These are phyloP conservation scores for Melanargia galathea DNA, from an alignment of 2,888 invertebrate genomes.

Conservation along the genomic window DNA sequence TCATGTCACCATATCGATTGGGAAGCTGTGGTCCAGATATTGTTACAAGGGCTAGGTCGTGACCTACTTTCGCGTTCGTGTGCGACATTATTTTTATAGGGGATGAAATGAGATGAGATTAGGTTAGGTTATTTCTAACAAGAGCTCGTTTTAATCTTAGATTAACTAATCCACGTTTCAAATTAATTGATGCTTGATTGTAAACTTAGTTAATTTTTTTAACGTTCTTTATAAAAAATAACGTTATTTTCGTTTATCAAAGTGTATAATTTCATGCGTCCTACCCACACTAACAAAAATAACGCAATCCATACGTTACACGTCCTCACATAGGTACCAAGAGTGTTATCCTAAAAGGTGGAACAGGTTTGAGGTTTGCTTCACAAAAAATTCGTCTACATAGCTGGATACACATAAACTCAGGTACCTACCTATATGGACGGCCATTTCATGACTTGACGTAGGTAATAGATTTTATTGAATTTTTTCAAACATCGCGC, in stretches of 20 bases:
- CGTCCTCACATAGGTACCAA: slow-evolving; percentile 25
- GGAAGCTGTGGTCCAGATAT: slow-evolving; percentile 75
- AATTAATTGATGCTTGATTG: neutral
- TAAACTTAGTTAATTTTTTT: too few relatives aligned
- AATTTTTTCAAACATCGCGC: neutral
- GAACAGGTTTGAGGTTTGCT: slow-evolving; percentile 46
- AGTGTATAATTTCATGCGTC: slow-evolving; percentile 8
- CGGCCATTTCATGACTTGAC: slow-evolving; percentile 13
- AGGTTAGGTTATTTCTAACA: neutral
- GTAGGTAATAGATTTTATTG: neutral
- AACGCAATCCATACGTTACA: slow-evolving; percentile 22
- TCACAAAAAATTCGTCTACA: slow-evolving; percentile 41
- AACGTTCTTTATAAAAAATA: neutral
- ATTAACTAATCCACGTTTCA: too few relatives aligned
- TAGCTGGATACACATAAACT: slow-evolving; percentile 26
- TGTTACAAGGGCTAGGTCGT: slow-evolving; percentile 70
- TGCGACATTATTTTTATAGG: slow-evolving; percentile 10
- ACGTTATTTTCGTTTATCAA: neutral
- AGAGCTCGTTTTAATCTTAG: too few relatives aligned
- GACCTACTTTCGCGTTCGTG: slow-evolving; percentile 60
- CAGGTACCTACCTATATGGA: slow-evolving; percentile 20
- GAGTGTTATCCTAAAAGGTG: slow-evolving; percentile 41
- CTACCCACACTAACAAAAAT: slow-evolving; percentile 32
- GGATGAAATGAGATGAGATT: neutral
- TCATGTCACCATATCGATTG: slow-evolving; percentile 61